phyloP scores from a whole-genome alignment of 2,797 vertebrate species.

The Thamnophis elegans region DNA sequence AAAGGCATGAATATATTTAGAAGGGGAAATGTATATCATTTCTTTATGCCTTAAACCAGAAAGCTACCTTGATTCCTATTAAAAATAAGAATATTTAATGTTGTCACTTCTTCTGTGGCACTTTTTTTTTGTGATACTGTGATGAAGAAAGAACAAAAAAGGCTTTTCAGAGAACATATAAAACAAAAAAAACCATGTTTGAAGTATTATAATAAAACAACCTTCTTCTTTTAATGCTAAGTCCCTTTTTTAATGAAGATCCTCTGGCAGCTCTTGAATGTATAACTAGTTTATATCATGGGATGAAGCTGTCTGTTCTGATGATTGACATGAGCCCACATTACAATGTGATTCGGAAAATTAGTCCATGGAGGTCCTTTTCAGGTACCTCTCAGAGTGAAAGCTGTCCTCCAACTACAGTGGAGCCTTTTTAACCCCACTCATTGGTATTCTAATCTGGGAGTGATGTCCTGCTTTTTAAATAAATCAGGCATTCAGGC shows the following conservation, averaged over 20 bases:
- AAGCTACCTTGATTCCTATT: constrained; percentile 77
- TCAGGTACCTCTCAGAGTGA: constrained; percentile 94
- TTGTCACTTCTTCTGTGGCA: constrained; percentile 75
- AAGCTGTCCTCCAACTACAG: constrained; percentile 96
- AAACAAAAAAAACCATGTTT: constrained; percentile 80
- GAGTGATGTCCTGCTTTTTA: constrained; percentile 95
- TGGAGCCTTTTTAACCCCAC: constrained; percentile 99
- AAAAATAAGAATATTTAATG: constrained; percentile 81
- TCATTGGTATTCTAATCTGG: constrained; percentile 99
- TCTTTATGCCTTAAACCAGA: constrained; percentile 78
- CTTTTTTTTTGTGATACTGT: constrained; percentile 75
- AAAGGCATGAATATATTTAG: constrained; percentile 83
- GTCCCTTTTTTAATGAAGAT: constrained; percentile 86
- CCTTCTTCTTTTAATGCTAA: constrained; percentile 78
- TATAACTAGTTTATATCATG: constrained; percentile 98
- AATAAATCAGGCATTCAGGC: constrained; percentile 96
- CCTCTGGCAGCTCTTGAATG: constrained; percentile 88
- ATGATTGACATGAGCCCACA: constrained; percentile 99
- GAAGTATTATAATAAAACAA: constrained; percentile 85
- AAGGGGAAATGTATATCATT: constrained; percentile 75
- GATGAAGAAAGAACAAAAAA: constrained; percentile 79
- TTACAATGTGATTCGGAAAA: constrained; percentile 99
- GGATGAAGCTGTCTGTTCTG: constrained; percentile 99
- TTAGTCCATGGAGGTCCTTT: constrained; percentile 99
- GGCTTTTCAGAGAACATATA: constrained; percentile 79